These are phyloP conservation scores for Lithobius niger DNA, from an alignment of 1,140 invertebrate species.

Conservation along the genomic window DNA sequence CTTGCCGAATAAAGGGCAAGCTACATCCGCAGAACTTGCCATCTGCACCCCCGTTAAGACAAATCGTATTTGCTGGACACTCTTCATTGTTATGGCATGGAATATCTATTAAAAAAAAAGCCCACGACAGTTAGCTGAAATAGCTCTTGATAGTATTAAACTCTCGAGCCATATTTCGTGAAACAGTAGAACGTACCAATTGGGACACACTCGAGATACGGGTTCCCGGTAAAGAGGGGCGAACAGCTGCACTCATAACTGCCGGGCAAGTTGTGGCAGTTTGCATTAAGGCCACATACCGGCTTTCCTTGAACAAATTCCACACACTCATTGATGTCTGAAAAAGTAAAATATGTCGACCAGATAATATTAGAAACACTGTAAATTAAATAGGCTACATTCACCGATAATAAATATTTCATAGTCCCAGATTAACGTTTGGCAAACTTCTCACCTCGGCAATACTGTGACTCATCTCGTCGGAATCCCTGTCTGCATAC, in stretches of 20 bases:
- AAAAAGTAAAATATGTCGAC: conserved; percentile 10
- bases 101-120: conserved; percentile 26
- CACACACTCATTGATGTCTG: conserved; percentile 67
- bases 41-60: conserved; percentile 28
- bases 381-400: too few species aligned
- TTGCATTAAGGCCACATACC: conserved; percentile 20
- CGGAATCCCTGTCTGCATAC: conserved; percentile 72
- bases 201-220: conserved; percentile 55
- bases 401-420: too few species aligned
- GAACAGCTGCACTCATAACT: conserved; percentile 69
- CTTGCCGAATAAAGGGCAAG: conserved; percentile 20
- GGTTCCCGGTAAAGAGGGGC: conserved; percentile 46
- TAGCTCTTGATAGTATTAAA: too few species aligned
- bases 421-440: neutral
- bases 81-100: conserved; percentile 56
- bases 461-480: conserved; percentile 36
- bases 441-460: neutral
- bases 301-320: conserved; percentile 50
- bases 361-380: conserved; percentile 1
- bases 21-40: conserved; percentile 21
- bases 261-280: conserved; percentile 61
- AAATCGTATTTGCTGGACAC: conserved; percentile 76
- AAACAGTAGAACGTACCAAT: conserved; percentile 18
- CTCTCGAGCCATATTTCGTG: too few species aligned
- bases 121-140: too few species aligned